phyloP scores from a whole-genome alignment of 2,113 vertebrate genomes.

The Nannobrachium achirus region DNA sequence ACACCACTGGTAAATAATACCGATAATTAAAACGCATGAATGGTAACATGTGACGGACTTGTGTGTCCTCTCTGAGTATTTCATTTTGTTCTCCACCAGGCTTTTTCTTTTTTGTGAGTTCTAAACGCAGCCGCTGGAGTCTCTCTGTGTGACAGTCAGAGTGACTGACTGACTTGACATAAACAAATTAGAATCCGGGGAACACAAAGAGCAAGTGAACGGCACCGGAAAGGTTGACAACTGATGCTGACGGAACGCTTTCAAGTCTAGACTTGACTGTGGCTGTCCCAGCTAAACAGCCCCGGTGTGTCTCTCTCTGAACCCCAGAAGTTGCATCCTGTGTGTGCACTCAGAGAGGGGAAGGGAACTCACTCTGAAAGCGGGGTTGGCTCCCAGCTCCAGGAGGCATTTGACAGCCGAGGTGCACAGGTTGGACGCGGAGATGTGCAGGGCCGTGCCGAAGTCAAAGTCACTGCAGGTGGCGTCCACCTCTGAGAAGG shows the following conservation, averaged over 20 bases:
- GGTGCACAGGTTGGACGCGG: slow-evolving; percentile 92
- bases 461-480: slow-evolving; percentile 99
- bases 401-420: slow-evolving; percentile 90
- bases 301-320: too few species aligned
- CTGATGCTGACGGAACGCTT: too few species aligned
- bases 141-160: too few species aligned
- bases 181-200: background rate
- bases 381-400: slow-evolving; percentile 94
- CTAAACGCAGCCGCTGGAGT: background rate
- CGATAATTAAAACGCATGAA: slow-evolving; percentile 32
- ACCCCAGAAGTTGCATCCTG: background rate
- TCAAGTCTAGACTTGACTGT: too few species aligned
- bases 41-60: slow-evolving; percentile 36
- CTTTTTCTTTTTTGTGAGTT: slow-evolving; percentile 38
- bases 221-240: background rate
- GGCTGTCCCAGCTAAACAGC: too few species aligned
- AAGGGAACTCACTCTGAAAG: slow-evolving; percentile 88
- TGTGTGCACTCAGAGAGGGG: background rate
- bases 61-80: slow-evolving; percentile 24
- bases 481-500: slow-evolving; percentile 88
- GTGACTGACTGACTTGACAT: background rate
- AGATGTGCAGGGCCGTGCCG: slow-evolving; percentile 95
- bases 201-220: background rate
- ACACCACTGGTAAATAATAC: slow-evolving; percentile 27
- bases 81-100: background rate